Evolutionary conservation across 2,797 vertebrate genomes (phyloP).

Genomic region (Tiaroga cobitis): DNA sequence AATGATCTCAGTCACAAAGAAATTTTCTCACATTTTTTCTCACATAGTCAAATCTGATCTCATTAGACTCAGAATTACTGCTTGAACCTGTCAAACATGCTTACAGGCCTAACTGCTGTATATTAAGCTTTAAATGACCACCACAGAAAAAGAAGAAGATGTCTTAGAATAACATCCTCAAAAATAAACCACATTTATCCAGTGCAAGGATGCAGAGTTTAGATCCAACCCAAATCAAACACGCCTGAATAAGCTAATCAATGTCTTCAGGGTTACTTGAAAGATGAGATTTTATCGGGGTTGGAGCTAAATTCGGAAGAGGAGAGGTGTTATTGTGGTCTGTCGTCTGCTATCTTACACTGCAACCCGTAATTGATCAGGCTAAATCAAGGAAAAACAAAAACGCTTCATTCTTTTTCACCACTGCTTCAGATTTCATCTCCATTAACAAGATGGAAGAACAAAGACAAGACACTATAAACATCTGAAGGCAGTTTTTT

Average conservation of each 20-base stretch:
- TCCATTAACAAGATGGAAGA: background rate
- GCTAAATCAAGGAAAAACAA: background rate
- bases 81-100: background rate
- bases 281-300: too few species aligned
- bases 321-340: slow-evolving; percentile 42
- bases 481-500: background rate
- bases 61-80: background rate
- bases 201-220: too few species aligned
- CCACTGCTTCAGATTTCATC: slow-evolving; percentile 13
- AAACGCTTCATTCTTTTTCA: too few species aligned
- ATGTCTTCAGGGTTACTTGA: too few species aligned
- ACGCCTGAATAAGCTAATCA: too few species aligned
- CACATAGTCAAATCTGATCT: slow-evolving; percentile 20
- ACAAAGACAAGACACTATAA: background rate
- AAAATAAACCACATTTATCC: background rate
- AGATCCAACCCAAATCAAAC: too few species aligned
- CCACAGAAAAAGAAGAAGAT: too few species aligned
- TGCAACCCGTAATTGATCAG: slow-evolving; percentile 27
- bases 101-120: background rate
- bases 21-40: too few species aligned
- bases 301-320: background rate
- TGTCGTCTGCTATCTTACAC: slow-evolving; percentile 10
- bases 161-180: background rate
- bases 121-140: background rate
- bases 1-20: background rate